A percentile compares a stretch with the other conserved stretches of the same genome.
Evolutionary conservation across 2,113 vertebrate genomes (phyloP).

Genomic region (Melierax canorus): DNA sequence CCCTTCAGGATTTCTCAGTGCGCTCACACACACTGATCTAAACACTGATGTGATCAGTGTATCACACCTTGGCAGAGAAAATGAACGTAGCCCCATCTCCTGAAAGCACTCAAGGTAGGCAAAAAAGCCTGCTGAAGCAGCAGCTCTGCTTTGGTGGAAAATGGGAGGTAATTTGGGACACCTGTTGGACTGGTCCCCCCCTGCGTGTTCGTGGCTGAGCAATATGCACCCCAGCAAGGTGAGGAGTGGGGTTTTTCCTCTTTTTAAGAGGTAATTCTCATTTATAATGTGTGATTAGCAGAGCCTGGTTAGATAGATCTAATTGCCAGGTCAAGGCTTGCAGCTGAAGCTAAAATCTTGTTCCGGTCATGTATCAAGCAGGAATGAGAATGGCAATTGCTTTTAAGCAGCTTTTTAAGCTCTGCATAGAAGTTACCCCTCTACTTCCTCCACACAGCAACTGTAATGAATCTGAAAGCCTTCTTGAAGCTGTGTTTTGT

Average conservation of each 20-base stretch:
- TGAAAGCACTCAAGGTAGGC: not conserved
- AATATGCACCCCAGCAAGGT: not conserved
- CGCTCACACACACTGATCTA: fast-evolving
- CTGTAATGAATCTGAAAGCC: not conserved
- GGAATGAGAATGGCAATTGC: not conserved
- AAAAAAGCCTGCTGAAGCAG: not conserved
- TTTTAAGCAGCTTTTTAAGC: not conserved
- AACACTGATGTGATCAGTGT: not conserved
- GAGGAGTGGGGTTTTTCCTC: not conserved
- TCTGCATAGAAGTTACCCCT: not conserved
- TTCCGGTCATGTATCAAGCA: not conserved
- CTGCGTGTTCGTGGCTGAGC: not conserved
- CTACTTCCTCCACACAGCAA: not conserved
- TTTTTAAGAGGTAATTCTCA: not conserved
- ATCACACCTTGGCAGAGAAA: not conserved
- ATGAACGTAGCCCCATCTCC: fast-evolving
- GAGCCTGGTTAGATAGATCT: not conserved
- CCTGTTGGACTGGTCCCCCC: not conserved
- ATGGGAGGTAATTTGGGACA: not conserved
- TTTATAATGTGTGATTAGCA: not conserved
- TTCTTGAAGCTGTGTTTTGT: not conserved
- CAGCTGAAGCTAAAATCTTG: not conserved
- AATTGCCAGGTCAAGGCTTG: not conserved
- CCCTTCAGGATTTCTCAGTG: not conserved
- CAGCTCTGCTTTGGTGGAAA: not conserved